Evolutionary conservation across 2,888 invertebrate species (phyloP).

Genomic region (Polymixis flavicincta): DNA sequence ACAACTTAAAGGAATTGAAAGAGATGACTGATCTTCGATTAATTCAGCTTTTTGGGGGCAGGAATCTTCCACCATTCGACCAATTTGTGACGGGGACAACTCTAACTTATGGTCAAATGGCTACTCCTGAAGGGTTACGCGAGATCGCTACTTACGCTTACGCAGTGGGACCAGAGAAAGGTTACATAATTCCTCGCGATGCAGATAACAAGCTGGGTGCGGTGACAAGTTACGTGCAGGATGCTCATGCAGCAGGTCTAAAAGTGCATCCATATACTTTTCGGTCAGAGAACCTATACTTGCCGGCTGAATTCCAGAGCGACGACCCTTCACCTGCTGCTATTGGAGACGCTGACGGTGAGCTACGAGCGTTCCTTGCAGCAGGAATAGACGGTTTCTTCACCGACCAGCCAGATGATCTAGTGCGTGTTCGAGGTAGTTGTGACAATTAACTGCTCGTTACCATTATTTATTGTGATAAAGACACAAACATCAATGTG

Average conservation of each 20-base stretch:
- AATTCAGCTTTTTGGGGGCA: constrained; percentile 77
- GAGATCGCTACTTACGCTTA: constrained; percentile 84
- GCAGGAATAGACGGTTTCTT: constrained; percentile 86
- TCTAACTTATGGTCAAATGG: constrained; percentile 84
- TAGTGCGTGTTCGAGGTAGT: constrained; percentile 74
- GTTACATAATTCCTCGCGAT: constrained; percentile 82
- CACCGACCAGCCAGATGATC: constrained; percentile 84
- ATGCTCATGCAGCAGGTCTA: constrained; percentile 83
- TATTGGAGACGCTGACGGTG: constrained; percentile 80
- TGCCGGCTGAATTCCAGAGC: constrained; percentile 81
- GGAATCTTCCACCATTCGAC: constrained; percentile 77
- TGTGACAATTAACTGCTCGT: constrained; percentile 62
- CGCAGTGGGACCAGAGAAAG: constrained; percentile 85
- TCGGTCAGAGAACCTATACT: constrained; percentile 81
- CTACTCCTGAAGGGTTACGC: constrained; percentile 81
- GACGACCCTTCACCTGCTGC: constrained; percentile 71
- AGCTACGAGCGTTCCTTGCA: constrained; percentile 78
- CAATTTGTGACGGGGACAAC: constrained; percentile 75
- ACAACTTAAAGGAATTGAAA: constrained; percentile 82
- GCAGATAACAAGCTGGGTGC: constrained; percentile 75
- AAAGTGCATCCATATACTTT: constrained; percentile 87
- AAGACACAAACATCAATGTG: constrained; percentile 24
- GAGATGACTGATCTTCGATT: constrained; percentile 81
- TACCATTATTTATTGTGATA: constrained; percentile 23
- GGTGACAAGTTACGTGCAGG: constrained; percentile 79